Evolutionary conservation across 2,113 vertebrate genomes (phyloP).

Genomic region (Harpagus bidentatus): DNA sequence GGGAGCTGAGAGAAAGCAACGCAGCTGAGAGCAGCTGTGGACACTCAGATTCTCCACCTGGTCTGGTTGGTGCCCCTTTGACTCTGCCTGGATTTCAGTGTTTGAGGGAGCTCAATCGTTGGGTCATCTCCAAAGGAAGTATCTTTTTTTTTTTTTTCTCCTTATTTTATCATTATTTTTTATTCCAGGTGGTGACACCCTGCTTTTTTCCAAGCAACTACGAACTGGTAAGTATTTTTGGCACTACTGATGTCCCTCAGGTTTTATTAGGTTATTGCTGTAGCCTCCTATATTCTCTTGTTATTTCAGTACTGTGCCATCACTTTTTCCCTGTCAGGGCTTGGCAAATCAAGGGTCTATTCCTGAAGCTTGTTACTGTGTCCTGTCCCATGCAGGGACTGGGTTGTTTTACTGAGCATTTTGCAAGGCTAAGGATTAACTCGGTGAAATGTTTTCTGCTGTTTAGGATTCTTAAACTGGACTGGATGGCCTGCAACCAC

Average conservation of each 20-base stretch:
- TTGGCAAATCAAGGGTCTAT: neutral
- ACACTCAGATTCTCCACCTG: neutral
- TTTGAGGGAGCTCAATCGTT: neutral
- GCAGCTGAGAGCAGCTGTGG: neutral
- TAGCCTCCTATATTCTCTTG: neutral
- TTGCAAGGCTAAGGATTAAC: neutral
- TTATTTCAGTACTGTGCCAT: neutral
- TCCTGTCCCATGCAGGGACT: neutral
- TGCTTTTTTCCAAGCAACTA: slow-evolving; percentile 31
- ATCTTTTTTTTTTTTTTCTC: neutral
- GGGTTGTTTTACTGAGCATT: neutral
- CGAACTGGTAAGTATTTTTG: slow-evolving; percentile 18
- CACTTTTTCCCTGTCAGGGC: neutral
- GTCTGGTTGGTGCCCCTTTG: neutral
- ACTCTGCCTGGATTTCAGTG: neutral
- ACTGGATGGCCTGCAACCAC: neutral
- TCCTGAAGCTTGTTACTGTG: neutral
- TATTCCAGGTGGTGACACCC: slow-evolving; percentile 41
- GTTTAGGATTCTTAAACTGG: neutral
- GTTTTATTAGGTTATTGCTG: neutral
- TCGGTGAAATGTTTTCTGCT: neutral
- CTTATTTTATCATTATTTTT: slow-evolving; percentile 9
- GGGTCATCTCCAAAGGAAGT: neutral
- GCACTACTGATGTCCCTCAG: neutral
- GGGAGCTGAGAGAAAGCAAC: neutral